Conservation (phyloP, 2,113 vertebrate species). For the Cromileptes altivelis region DNA sequence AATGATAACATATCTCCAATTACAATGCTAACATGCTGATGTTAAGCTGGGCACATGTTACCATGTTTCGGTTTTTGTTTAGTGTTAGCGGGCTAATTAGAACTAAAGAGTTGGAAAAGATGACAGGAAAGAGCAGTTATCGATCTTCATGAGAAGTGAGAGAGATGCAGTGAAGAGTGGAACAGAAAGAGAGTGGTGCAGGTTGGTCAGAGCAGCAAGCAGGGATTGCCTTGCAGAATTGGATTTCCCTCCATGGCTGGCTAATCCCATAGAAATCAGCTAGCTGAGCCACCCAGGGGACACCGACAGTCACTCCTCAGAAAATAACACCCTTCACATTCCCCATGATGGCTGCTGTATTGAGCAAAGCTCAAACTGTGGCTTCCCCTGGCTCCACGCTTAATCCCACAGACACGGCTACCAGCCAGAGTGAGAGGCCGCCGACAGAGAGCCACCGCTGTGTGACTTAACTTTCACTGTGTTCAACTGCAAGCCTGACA, state of each 20-base stretch:
- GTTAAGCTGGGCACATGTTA: neutral
- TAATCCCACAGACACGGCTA: conserved; percentile 53
- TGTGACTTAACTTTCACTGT: conserved; percentile 1
- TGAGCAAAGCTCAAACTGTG: conserved; percentile 39
- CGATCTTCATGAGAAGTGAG: neutral
- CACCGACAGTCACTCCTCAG: conserved; percentile 41
- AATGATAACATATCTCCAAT: neutral
- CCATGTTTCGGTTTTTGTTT: neutral
- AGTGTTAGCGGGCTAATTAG: neutral
- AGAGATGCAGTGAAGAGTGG: neutral
- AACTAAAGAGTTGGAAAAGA: neutral
- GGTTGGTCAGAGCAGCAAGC: conserved; percentile 8
- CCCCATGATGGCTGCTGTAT: conserved; percentile 33
- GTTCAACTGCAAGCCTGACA: neutral
- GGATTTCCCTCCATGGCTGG: conserved; percentile 57
- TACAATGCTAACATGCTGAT: neutral
- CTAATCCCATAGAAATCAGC: conserved; percentile 59
- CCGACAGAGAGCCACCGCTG: conserved; percentile 30
- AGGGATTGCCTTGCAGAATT: conserved; percentile 48
- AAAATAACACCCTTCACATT: conserved; percentile 62
- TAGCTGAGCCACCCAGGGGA: conserved; percentile 51
- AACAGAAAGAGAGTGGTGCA: neutral
- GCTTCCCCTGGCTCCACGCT: conserved; percentile 45
- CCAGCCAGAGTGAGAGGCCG: conserved; percentile 25
- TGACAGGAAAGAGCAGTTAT: neutral